phyloP scores from a whole-genome alignment of 2,888 invertebrate genomes.

The Galerucella pusilla region DNA sequence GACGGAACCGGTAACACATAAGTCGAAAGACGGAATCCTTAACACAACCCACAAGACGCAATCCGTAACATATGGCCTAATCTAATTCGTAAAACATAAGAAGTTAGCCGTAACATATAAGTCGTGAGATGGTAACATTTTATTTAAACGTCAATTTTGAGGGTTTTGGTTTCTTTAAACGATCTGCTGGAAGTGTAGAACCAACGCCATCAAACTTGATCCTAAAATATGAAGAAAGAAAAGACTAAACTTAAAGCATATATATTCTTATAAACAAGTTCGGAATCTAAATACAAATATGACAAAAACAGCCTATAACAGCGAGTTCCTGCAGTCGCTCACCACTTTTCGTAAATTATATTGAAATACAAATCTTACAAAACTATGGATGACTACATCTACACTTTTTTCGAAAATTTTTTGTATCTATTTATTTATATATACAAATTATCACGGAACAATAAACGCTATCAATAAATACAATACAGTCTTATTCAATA shows the following conservation, averaged over 20 bases:
- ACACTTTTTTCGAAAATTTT: conserved; percentile 17
- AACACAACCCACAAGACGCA: no score
- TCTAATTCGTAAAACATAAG: no score
- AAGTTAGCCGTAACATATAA: no score
- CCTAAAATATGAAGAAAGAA: neutral
- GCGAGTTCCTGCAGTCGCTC: conserved; percentile 11
- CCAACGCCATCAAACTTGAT: no score
- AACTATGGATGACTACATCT: conserved; percentile 43
- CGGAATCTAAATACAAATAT: conserved; percentile 15
- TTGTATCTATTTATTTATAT: conserved; percentile 45
- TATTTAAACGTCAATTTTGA: no score
- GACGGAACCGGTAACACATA: no score
- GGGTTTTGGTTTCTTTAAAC: no score
- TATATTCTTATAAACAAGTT: conserved; percentile 27
- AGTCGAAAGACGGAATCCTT: no score
- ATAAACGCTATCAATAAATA: conserved; percentile 42
- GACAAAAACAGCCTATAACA: conserved; percentile 31
- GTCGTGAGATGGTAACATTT: no score
- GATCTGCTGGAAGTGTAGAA: no score
- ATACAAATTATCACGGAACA: conserved; percentile 49
- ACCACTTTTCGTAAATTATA: conserved; percentile 33
- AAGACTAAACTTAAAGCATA: conserved; percentile 22
- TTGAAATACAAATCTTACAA: conserved; percentile 50
- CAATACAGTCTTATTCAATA: conserved; percentile 36
- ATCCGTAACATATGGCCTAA: no score